Evolutionary conservation across 1,140 invertebrate genomes (phyloP).

Genomic region (Drosophila aff.): DNA sequence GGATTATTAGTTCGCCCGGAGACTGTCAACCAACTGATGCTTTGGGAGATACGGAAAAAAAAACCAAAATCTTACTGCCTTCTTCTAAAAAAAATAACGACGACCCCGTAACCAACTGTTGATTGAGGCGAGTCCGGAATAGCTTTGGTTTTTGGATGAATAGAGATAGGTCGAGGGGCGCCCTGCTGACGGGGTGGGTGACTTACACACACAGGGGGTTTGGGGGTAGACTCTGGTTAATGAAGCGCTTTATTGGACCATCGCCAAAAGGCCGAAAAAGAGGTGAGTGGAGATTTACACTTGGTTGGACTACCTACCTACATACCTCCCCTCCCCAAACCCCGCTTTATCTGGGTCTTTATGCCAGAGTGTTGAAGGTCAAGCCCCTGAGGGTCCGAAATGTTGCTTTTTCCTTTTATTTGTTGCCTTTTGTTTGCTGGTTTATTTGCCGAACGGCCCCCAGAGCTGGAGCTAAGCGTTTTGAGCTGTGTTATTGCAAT

Average conservation of each 20-base stretch:
- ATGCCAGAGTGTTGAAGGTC: conserved; percentile 52
- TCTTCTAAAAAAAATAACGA: background rate
- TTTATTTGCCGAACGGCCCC: conserved; percentile 35
- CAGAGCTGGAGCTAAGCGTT: conserved; percentile 28
- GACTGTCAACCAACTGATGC: conserved; percentile 17
- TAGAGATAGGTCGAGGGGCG: conserved; percentile 35
- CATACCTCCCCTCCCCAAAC: background rate
- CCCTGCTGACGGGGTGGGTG: conserved; percentile 2
- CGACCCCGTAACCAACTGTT: conserved; percentile 57
- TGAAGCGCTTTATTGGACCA: conserved; percentile 69
- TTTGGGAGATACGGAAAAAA: background rate
- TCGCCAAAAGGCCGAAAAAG: conserved; percentile 50
- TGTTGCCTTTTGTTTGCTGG: conserved; percentile 19
- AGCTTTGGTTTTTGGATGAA: conserved; percentile 32
- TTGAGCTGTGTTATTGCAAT: conserved; percentile 70
- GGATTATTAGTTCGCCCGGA: conserved; percentile 70
- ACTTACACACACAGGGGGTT: conserved; percentile 2
- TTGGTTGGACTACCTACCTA: conserved; percentile 11
- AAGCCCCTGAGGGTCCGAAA: conserved; percentile 42
- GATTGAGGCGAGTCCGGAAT: conserved; percentile 51
- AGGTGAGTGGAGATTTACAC: conserved; percentile 47
- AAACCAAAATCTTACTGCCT: conserved; percentile 4
- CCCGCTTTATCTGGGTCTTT: conserved; percentile 31
- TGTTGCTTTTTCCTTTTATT: conserved; percentile 15
- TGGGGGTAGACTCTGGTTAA: conserved; percentile 46